Conservation (phyloP, 1,140 invertebrate species). For the Halyomorpha halys region DNA sequence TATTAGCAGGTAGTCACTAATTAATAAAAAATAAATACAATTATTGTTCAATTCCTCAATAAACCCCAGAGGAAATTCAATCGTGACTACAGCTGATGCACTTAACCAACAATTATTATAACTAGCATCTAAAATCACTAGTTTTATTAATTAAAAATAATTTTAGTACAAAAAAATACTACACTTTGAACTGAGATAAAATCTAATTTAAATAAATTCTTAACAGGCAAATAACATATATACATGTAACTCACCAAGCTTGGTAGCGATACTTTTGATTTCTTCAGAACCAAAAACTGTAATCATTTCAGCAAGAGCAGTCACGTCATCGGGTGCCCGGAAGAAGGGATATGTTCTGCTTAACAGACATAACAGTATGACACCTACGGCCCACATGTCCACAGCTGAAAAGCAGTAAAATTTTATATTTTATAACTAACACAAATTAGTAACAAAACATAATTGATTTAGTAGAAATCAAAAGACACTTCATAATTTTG, state of each 20-base stretch:
- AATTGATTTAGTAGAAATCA: too few species aligned
- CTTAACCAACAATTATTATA: too few species aligned
- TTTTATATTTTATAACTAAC: neutral
- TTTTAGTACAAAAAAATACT: neutral
- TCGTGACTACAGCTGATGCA: too few species aligned
- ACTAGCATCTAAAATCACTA: neutral
- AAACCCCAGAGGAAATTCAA: too few species aligned
- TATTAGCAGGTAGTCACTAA: too few species aligned
- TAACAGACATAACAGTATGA: constrained; percentile 71
- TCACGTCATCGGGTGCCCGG: constrained; percentile 65
- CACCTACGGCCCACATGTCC: constrained; percentile 81
- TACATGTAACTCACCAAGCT: constrained; percentile 45
- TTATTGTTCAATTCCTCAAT: too few species aligned
- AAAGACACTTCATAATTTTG: too few species aligned
- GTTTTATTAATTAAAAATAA: neutral
- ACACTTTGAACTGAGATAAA: neutral
- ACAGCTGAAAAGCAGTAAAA: constrained; percentile 47
- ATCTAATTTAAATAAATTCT: neutral
- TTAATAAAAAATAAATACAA: too few species aligned
- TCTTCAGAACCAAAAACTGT: constrained; percentile 62
- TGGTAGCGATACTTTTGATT: constrained; percentile 54
- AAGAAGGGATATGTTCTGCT: constrained; percentile 76
- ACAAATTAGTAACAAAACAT: neutral
- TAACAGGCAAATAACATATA: too few species aligned
- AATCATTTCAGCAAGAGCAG: constrained; percentile 71